These are phyloP conservation scores for Pogonomyrmex californicus DNA, from an alignment of 1,140 invertebrate genomes.

Conservation along the genomic window DNA sequence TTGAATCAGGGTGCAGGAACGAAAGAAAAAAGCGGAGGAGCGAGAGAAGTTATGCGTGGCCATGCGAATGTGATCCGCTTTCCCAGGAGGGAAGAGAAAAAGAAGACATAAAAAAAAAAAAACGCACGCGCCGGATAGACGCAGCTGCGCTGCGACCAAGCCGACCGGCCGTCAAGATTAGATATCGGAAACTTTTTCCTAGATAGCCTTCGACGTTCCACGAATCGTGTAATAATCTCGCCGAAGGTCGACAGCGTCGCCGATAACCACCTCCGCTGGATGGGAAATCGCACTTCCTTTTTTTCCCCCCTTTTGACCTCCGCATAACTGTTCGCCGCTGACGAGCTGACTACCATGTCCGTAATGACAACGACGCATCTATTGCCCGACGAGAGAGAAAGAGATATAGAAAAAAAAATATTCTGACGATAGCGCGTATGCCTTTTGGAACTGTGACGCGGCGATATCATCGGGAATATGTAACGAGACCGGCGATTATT, in stretches of 20 bases:
- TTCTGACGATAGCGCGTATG: slow-evolving; percentile 21
- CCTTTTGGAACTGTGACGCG: slow-evolving; percentile 39
- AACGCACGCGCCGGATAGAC: slow-evolving; percentile 62
- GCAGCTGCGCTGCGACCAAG: slow-evolving; percentile 66
- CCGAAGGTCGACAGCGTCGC: slow-evolving; percentile 70
- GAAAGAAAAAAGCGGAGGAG: slow-evolving; percentile 1
- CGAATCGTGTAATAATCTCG: slow-evolving; percentile 76
- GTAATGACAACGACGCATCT: slow-evolving; percentile 8
- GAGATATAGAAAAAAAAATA: not conserved
- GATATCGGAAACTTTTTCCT: slow-evolving; percentile 73
- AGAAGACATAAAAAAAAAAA: not conserved
- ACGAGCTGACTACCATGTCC: not conserved
- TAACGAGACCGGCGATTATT: slow-evolving; percentile 30
- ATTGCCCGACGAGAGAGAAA: not conserved
- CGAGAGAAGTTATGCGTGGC: not conserved
- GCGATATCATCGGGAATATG: slow-evolving; percentile 32
- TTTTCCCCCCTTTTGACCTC: not conserved
- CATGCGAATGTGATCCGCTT: not conserved
- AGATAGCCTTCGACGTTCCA: slow-evolving; percentile 73
- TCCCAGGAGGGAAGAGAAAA: slow-evolving; percentile 17
- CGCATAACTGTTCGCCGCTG: not conserved
- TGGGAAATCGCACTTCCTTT: slow-evolving; percentile 59
- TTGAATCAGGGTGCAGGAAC: not conserved
- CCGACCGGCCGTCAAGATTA: slow-evolving; percentile 66
- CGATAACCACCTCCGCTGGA: slow-evolving; percentile 52